These are phyloP conservation scores for Sitobion miscanthi DNA, from an alignment of 1,140 invertebrate species.

Conservation along the genomic window DNA sequence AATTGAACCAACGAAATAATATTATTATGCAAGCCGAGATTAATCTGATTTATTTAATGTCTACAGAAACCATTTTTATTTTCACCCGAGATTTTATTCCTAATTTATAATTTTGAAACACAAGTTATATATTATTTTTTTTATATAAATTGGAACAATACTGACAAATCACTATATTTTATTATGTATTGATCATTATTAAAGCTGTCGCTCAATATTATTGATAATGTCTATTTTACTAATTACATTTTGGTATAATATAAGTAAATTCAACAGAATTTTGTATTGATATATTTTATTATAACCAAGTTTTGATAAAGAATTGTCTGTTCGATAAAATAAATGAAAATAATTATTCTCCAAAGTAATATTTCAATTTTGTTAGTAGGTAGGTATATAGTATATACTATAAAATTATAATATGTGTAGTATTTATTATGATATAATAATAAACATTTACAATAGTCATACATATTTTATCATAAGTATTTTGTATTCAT, in stretches of 20 bases:
- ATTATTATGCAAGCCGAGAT: constrained; percentile 4
- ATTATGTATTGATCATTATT: not conserved
- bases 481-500: not conserved
- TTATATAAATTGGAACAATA: not conserved
- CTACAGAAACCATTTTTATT: constrained; percentile 9
- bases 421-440: not conserved
- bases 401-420: not conserved
- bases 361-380: not conserved
- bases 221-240: not conserved
- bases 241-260: not conserved
- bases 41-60: constrained; percentile 37
- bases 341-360: not conserved
- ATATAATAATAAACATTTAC: not conserved
- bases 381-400: not conserved
- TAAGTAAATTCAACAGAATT: not conserved
- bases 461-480: not conserved
- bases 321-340: not conserved
- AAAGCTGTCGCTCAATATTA: not conserved
- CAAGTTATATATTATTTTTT: not conserved
- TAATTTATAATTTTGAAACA: not conserved
- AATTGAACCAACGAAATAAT: not conserved
- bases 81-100: not conserved
- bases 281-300: not conserved
- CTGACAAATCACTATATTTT: not conserved
- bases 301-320: not conserved